These are phyloP conservation scores for Tetramorium bicarinatum DNA, from an alignment of 2,888 invertebrate genomes.

Conservation along the genomic window DNA sequence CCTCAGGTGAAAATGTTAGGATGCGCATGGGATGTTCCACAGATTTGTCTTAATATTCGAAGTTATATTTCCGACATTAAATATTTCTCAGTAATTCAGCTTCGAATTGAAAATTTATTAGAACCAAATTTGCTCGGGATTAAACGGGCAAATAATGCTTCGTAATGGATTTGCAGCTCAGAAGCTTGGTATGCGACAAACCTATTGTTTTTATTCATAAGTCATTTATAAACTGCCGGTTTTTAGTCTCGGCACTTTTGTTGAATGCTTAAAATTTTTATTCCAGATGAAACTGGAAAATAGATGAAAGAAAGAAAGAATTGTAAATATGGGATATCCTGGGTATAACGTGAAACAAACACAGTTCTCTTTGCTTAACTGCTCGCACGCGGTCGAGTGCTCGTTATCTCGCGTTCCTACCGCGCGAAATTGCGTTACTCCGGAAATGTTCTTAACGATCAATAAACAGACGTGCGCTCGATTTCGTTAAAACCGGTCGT, in stretches of 20 bases:
- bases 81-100: background rate
- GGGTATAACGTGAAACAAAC: conserved; percentile 23
- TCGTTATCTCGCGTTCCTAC: conserved; percentile 40
- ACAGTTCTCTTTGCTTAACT: background rate
- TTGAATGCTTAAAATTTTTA: background rate
- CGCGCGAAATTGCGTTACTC: conserved; percentile 13
- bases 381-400: conserved; percentile 1
- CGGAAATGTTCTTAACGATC: conserved; percentile 31
- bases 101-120: conserved; percentile 4
- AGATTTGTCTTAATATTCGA: background rate
- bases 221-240: background rate
- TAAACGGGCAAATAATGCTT: conserved; percentile 17
- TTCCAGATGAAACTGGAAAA: background rate
- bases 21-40: background rate
- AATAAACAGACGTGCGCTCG: conserved; percentile 20
- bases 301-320: background rate
- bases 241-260: background rate
- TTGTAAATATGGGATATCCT: background rate
- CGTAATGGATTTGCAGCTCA: background rate
- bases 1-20: background rate
- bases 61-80: background rate
- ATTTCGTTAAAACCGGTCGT: conserved; percentile 29
- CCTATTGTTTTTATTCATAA: background rate
- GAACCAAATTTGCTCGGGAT: conserved; percentile 3
- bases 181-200: background rate